These are phyloP conservation scores for Elysia chlorotica DNA, from an alignment of 1,140 invertebrate species.

Conservation along the genomic window DNA sequence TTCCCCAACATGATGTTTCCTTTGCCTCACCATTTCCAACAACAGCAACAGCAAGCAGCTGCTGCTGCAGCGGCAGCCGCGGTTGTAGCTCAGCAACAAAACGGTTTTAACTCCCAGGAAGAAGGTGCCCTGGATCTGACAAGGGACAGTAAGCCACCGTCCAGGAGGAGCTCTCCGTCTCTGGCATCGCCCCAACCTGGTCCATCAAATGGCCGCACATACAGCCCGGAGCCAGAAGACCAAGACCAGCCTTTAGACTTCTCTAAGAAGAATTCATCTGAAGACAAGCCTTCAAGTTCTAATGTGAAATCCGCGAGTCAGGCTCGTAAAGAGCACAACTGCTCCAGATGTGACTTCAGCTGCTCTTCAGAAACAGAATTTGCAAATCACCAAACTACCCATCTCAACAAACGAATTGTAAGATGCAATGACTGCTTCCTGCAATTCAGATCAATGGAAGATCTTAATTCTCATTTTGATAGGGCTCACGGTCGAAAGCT, in stretches of 20 bases:
- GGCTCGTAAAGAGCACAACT: conserved; percentile 27
- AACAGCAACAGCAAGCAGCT: too few species aligned
- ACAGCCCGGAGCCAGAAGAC: too few species aligned
- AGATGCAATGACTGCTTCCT: conserved; percentile 57
- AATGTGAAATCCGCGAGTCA: too few species aligned
- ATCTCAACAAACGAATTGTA: conserved; percentile 52
- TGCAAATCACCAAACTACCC: conserved; percentile 53
- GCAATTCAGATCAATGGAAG: conserved; percentile 52
- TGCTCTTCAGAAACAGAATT: conserved; percentile 50
- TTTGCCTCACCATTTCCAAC: conserved; percentile 5
- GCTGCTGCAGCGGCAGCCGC: too few species aligned
- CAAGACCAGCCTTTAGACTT: conserved; percentile 54
- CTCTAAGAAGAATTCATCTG: conserved; percentile 45
- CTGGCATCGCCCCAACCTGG: neutral
- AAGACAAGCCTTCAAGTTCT: too few species aligned
- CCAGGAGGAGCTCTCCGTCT: neutral
- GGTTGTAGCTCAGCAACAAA: too few species aligned
- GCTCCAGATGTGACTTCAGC: conserved; percentile 47
- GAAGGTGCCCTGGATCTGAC: conserved; percentile 11
- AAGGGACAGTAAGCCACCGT: neutral
- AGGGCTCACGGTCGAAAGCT: conserved; percentile 48
- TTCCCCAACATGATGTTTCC: conserved; percentile 23
- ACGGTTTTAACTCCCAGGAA: conserved; percentile 18
- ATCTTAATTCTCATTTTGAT: conserved; percentile 54
- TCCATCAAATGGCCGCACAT: too few species aligned